Evolutionary conservation across 2,113 vertebrate species (phyloP).

Genomic region (Lepus timidus): DNA sequence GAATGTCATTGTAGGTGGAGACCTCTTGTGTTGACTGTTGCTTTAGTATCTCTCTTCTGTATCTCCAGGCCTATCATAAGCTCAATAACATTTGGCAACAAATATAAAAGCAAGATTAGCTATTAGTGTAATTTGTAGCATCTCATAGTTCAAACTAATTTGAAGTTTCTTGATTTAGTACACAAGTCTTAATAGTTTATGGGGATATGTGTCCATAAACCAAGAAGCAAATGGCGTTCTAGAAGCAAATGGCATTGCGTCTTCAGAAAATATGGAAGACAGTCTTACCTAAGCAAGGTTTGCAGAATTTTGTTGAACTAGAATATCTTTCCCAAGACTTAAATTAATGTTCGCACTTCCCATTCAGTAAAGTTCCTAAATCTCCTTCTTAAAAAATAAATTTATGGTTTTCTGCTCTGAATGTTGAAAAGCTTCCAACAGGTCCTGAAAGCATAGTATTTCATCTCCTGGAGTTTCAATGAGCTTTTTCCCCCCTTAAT

Average conservation of each 20-base stretch:
- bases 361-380: conserved; percentile 13
- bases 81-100: background rate
- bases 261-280: background rate
- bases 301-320: conserved; percentile 20
- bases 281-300: background rate
- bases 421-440: conserved; percentile 76
- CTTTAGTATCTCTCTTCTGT: background rate
- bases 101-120: background rate
- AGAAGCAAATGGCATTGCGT: background rate
- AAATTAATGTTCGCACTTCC: conserved; percentile 65
- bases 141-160: background rate
- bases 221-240: background rate
- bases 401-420: conserved; percentile 68
- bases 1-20: background rate
- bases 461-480: conserved; percentile 68
- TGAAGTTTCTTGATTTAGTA: background rate
- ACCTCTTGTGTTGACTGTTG: background rate
- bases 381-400: conserved; percentile 73
- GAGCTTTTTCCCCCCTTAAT: conserved; percentile 58
- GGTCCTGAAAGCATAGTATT: conserved; percentile 72
- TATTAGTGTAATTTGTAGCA: background rate
- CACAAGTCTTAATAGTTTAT: background rate
- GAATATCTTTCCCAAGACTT: conserved; percentile 54
- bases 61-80: background rate
- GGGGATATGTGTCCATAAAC: background rate